Evolutionary conservation across 2,113 vertebrate genomes (phyloP).

Genomic region (Actenoides hombroni): DNA sequence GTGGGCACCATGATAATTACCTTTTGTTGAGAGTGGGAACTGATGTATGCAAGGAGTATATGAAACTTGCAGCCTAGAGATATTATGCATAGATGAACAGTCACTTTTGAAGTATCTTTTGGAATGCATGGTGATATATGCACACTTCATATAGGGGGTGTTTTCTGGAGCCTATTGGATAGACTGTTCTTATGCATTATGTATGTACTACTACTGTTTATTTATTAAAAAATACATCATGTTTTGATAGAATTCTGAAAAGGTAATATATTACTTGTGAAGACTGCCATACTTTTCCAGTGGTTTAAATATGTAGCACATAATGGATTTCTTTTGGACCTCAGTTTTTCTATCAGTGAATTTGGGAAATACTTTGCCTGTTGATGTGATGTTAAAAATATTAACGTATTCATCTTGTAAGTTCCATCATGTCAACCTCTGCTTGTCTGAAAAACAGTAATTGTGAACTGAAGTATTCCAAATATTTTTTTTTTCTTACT

Average conservation of each 20-base stretch:
- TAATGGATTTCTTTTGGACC: background rate
- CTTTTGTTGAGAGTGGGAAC: background rate
- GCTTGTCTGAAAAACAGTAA: background rate
- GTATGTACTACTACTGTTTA: background rate
- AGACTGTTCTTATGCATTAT: background rate
- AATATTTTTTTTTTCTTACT: background rate
- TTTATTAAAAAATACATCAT: background rate
- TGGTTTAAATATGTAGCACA: background rate
- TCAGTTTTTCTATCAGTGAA: background rate
- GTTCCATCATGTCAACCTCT: background rate
- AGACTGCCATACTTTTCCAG: background rate
- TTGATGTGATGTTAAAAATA: background rate
- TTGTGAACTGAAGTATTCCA: background rate
- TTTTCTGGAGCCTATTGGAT: background rate
- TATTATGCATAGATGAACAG: background rate
- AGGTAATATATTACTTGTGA: background rate
- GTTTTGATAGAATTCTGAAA: background rate
- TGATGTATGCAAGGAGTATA: background rate
- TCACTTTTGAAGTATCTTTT: background rate
- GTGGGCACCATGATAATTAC: rapidly evolving
- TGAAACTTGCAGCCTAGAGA: background rate
- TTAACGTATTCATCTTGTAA: background rate
- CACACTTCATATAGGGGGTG: background rate
- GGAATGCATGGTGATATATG: background rate
- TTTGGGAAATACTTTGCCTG: background rate